These are phyloP conservation scores for Cichlasoma orientale DNA, from an alignment of 2,797 vertebrate species.

Conservation along the genomic window DNA sequence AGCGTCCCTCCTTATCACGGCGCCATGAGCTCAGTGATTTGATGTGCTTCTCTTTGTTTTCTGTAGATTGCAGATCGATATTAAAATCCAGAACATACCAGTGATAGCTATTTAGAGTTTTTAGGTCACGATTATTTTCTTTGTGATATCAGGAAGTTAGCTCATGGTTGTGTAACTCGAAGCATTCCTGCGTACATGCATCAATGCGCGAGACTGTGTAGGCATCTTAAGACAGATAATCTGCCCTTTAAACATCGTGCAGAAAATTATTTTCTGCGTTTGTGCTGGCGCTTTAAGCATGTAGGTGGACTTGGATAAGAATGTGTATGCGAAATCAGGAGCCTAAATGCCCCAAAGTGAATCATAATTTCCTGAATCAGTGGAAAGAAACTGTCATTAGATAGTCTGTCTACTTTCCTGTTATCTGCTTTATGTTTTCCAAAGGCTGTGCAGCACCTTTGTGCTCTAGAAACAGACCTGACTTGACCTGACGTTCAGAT, in stretches of 20 bases:
- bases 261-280: neutral
- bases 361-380: conserved; percentile 34
- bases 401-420: neutral
- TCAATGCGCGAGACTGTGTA: conserved; percentile 10
- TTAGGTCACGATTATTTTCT: conserved; percentile 46
- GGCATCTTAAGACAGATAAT: conserved; percentile 9
- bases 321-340: conserved; percentile 15
- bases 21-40: neutral
- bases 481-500: neutral
- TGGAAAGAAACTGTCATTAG: conserved; percentile 37
- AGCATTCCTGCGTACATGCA: conserved; percentile 36
- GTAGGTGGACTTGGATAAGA: conserved; percentile 13
- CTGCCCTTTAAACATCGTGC: neutral
- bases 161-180: conserved; percentile 17
- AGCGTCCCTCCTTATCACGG: neutral
- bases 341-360: conserved; percentile 5
- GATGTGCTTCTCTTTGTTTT: conserved; percentile 20
- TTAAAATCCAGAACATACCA: conserved; percentile 24
- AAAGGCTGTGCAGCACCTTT: neutral
- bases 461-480: neutral
- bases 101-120: conserved; percentile 29
- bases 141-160: conserved; percentile 53
- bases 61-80: conserved; percentile 14
- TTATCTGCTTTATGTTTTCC: neutral
- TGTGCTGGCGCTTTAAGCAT: neutral